Base-by-base conservation (phyloP, 2,113 vertebrate genomes). In the Mohoua ochrocephala region DNA sequence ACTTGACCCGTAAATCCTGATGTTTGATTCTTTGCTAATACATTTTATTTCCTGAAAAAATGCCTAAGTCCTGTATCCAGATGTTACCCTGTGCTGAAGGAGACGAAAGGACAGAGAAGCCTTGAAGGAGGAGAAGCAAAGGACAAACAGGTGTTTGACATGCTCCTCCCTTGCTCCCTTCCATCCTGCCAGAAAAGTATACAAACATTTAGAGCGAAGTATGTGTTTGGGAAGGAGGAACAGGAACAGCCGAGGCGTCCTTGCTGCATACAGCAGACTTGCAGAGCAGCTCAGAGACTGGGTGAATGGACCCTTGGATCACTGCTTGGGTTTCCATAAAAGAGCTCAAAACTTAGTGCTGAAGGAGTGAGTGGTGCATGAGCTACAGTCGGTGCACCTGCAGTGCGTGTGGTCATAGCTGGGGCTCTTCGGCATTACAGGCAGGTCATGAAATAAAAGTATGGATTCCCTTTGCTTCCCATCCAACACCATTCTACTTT, bases 1-100 rank as follows among this genome's bases (percentile, higher is more conserved):
- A 63, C 75, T 95, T 96, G 91, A 82, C 35, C n/a, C 52, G 75
- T 95, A 96, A 96, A 96, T 96, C 85, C 83, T 3, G 4, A 15
- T 74, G 69, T 81, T 88, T 96, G 82, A 68, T 77, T 96, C 71
- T 84, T 91, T 84, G 39, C 65, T 94, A 88, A 88, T 89, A 79
- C 54, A 67, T 88, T 90, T 89, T 71, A 27, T 78, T 90, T 13
- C 3, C 54, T 83, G 59, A 15, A 61, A 91, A 73, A 91, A 88
- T 47, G 22, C 44, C 42, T 85, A 87, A 96, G 63, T 95, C 65
- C 61, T 91, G 39, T 49, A 52, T 77, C 94, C 91, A 91, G 86
- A 83, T 95, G 95, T 96, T 90, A 74, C 15, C 30, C 33, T 57
- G 30, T 71, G 56, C 44, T 92, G 42, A 70, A 90, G 42, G 78